Conservation (phyloP, 2,797 vertebrate genomes). For the Dallia pectoralis region DNA sequence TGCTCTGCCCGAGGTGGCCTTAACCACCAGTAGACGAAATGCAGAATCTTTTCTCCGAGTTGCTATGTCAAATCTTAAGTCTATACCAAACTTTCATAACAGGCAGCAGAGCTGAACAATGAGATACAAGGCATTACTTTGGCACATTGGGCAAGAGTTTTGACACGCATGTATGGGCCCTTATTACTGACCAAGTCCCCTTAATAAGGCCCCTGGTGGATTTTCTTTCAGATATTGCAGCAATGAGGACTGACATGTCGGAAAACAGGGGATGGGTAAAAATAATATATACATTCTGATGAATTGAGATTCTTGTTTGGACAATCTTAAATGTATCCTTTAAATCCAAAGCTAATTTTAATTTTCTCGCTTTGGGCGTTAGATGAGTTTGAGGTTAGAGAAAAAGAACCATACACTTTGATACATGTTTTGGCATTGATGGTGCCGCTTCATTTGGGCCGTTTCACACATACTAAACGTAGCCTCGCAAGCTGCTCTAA, state of each 20-base stretch:
- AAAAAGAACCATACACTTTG: too few species aligned
- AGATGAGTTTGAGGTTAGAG: too few species aligned
- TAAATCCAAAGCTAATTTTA: too few species aligned
- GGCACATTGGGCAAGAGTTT: background rate
- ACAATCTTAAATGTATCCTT: too few species aligned
- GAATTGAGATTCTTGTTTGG: too few species aligned
- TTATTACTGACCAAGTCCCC: constrained; percentile 9
- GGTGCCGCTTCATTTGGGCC: too few species aligned
- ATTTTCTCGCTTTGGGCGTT: too few species aligned
- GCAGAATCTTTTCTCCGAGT: constrained; percentile 1
- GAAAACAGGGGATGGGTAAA: too few species aligned
- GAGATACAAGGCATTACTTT: background rate
- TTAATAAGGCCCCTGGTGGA: background rate
- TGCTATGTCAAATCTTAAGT: constrained; percentile 14
- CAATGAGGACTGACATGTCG: background rate
- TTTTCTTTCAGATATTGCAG: background rate
- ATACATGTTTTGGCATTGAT: too few species aligned
- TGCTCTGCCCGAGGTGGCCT: constrained; percentile 17
- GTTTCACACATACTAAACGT: too few species aligned
- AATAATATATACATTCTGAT: too few species aligned
- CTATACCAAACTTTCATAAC: constrained; percentile 11
- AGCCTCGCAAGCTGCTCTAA: too few species aligned
- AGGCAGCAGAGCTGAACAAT: background rate
- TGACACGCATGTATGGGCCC: constrained; percentile 15
- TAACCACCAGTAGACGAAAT: constrained; percentile 24